phyloP scores from a whole-genome alignment of 2,888 invertebrate genomes.

The Eremobia ochroleuca region DNA sequence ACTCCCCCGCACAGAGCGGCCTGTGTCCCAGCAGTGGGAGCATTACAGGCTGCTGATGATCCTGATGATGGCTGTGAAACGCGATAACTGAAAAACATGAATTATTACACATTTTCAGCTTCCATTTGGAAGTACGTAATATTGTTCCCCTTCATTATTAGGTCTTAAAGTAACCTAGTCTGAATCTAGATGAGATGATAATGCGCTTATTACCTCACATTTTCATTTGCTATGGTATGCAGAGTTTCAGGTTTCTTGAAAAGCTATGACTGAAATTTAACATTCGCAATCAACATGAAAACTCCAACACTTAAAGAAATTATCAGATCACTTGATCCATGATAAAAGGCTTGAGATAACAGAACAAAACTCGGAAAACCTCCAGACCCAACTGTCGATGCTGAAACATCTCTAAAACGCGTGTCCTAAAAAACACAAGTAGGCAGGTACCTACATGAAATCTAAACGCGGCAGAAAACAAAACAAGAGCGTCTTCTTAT shows the following conservation, averaged over 20 bases:
- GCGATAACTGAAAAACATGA: background rate
- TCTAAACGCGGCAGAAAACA: constrained; percentile 52
- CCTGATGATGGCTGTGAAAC: too few relatives aligned
- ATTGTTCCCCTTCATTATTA: background rate
- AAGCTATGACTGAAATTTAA: background rate
- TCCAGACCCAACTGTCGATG: too few relatives aligned
- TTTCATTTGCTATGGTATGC: background rate
- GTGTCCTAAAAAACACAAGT: constrained; percentile 33
- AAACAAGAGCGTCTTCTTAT: constrained; percentile 60
- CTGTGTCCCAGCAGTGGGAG: too few relatives aligned
- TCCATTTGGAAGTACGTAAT: background rate
- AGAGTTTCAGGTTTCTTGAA: background rate
- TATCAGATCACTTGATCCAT: background rate
- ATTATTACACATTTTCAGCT: background rate
- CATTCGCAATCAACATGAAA: background rate
- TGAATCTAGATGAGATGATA: background rate
- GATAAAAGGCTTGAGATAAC: background rate
- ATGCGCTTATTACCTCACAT: background rate
- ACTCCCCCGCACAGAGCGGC: too few relatives aligned
- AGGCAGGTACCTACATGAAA: constrained; percentile 24
- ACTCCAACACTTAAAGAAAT: background rate
- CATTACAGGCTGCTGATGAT: too few relatives aligned
- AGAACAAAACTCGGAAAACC: background rate
- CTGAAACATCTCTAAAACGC: background rate
- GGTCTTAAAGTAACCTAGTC: background rate